These are phyloP conservation scores for Coregonus clupeaformis DNA, from an alignment of 2,113 vertebrate genomes.

Conservation along the genomic window DNA sequence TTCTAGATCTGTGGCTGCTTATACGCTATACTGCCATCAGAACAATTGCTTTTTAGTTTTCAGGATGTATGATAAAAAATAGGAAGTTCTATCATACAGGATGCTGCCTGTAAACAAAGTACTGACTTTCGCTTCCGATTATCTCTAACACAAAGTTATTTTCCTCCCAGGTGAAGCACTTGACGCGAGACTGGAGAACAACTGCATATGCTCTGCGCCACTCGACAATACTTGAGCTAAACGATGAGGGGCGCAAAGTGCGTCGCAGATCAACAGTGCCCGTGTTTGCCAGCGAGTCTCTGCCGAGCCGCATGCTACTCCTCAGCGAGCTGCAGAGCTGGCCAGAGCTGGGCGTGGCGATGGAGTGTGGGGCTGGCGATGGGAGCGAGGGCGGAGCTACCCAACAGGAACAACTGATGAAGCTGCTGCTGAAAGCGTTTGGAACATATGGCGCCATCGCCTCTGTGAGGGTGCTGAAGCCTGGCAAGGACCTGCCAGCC, in stretches of 20 bases:
- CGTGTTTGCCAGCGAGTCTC: constrained; percentile 88
- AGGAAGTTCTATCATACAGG: constrained; percentile 1
- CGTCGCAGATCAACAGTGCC: constrained; percentile 85
- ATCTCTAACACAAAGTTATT: constrained; percentile 28
- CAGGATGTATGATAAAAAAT: not conserved
- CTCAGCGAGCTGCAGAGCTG: constrained; percentile 84
- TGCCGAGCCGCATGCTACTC: constrained; percentile 93
- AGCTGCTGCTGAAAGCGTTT: constrained; percentile 90
- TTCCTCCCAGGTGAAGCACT: constrained; percentile 87
- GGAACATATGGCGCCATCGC: constrained; percentile 86
- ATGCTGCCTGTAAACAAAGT: not conserved
- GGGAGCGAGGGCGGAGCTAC: constrained; percentile 61
- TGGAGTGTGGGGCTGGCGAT: constrained; percentile 55
- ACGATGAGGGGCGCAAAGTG: constrained; percentile 89
- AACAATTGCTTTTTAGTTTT: not conserved
- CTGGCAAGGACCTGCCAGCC: constrained; percentile 86
- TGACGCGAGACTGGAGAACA: constrained; percentile 95
- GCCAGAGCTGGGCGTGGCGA: constrained; percentile 73
- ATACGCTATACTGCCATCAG: not conserved
- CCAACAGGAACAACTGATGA: constrained; percentile 90
- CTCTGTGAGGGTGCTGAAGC: constrained; percentile 89
- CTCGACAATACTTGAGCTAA: constrained; percentile 85
- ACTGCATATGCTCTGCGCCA: constrained; percentile 89
- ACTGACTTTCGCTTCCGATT: not conserved
- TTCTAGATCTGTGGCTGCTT: not conserved